These are phyloP conservation scores for Drosophila orena DNA, from an alignment of 1,140 invertebrate genomes.

Conservation along the genomic window DNA sequence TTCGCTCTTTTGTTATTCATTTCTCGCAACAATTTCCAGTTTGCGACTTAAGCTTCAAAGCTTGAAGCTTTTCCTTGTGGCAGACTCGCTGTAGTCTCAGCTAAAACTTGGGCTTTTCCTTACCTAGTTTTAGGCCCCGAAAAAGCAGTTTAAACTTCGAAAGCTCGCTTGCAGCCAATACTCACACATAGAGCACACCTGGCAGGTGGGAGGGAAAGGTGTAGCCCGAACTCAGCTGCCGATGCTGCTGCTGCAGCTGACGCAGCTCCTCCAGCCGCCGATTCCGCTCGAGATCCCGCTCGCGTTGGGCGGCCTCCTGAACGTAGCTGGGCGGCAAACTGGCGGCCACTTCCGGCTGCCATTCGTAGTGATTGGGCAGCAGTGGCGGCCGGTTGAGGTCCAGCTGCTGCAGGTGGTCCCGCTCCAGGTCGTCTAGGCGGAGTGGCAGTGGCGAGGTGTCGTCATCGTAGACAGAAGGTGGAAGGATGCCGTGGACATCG, in stretches of 20 bases:
- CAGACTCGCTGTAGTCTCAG: neutral
- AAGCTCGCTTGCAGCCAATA: neutral
- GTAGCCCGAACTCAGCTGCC: slow-evolving; percentile 67
- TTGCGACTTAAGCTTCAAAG: neutral
- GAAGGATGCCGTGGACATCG: slow-evolving; percentile 15
- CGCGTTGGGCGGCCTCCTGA: slow-evolving; percentile 51
- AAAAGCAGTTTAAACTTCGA: neutral
- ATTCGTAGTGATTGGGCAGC: slow-evolving; percentile 65
- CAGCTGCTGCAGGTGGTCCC: slow-evolving; percentile 41
- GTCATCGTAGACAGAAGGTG: slow-evolving; percentile 50
- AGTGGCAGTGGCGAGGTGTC: slow-evolving; percentile 50
- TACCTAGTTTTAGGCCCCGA: neutral
- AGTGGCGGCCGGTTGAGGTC: slow-evolving; percentile 62
- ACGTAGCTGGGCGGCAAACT: slow-evolving; percentile 67
- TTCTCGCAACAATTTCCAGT: too few relatives aligned
- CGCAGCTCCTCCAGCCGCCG: slow-evolving; percentile 43
- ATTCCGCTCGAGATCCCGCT: slow-evolving; percentile 15
- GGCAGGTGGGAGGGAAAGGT: slow-evolving; percentile 51
- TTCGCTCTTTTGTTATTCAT: too few relatives aligned
- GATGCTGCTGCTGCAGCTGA: slow-evolving; percentile 57
- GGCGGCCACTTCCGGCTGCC: slow-evolving; percentile 61
- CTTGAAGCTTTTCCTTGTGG: neutral
- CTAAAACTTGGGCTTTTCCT: neutral
- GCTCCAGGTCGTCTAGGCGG: slow-evolving; percentile 66
- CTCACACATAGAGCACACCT: slow-evolving; percentile 56